Evolutionary conservation across 2,888 invertebrate species (phyloP).

Genomic region (Leptinotarsa rubiginosa): DNA sequence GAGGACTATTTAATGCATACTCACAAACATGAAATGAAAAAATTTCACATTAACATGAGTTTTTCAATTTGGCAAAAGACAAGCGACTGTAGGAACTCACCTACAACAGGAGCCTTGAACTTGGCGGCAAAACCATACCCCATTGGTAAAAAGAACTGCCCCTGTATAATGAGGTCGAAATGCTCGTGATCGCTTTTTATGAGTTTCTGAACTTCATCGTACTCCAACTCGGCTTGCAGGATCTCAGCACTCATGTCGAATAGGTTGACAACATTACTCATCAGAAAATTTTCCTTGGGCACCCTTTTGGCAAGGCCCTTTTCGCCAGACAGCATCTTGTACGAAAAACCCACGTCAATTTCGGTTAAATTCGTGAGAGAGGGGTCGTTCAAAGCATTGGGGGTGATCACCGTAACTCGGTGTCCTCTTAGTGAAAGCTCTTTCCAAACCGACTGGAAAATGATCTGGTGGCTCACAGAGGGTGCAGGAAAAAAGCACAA

Average conservation of each 20-base stretch:
- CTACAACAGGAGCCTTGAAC: conserved; percentile 54
- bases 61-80: no score
- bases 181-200: not conserved
- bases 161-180: conserved; percentile 15
- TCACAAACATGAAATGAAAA: no score
- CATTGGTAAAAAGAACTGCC: conserved; percentile 16
- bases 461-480: conserved; percentile 1
- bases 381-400: conserved; percentile 27
- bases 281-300: conserved; percentile 11
- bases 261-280: not conserved
- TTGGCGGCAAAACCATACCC: conserved; percentile 46
- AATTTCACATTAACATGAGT: no score
- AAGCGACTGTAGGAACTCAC: not conserved
- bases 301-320: conserved; percentile 1
- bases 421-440: conserved; percentile 33
- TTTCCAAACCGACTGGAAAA: conserved; percentile 19
- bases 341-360: conserved; percentile 25
- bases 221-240: conserved; percentile 9
- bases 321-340: conserved; percentile 8
- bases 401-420: conserved; percentile 30
- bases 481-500: conserved; percentile 8
- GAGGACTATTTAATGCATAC: no score
- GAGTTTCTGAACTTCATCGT: not conserved
- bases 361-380: conserved; percentile 29
- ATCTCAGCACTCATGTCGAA: conserved; percentile 21